These are phyloP conservation scores for Phrynosoma blainvillii DNA, from an alignment of 2,113 vertebrate genomes.

Conservation along the genomic window DNA sequence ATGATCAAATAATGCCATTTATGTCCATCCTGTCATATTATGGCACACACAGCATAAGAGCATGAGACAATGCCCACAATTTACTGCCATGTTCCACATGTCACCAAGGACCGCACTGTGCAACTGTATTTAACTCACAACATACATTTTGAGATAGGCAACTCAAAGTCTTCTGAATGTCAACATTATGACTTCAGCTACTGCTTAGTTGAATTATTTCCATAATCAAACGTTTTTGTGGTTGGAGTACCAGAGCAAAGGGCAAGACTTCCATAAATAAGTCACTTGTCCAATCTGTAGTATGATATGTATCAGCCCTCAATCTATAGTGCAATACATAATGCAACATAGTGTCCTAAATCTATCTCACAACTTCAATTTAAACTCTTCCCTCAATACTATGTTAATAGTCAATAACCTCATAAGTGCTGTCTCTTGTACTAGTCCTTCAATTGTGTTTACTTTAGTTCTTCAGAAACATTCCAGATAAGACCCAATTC, in stretches of 20 bases:
- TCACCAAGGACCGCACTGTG: not conserved
- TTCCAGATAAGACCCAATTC: not conserved
- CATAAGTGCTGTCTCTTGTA: not conserved
- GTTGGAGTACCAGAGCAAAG: not conserved
- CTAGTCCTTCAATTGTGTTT: not conserved
- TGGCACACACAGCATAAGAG: not conserved
- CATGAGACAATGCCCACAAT: too few relatives aligned
- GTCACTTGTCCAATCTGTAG: not conserved
- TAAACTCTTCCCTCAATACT: not conserved
- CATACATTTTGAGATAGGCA: not conserved
- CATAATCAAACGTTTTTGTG: not conserved
- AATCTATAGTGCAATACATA: not conserved
- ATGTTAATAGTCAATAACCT: constrained; percentile 10
- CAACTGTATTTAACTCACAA: too few relatives aligned
- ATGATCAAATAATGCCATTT: not conserved
- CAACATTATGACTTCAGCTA: not conserved
- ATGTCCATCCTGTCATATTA: not conserved
- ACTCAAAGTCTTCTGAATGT: not conserved
- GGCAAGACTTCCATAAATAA: not conserved
- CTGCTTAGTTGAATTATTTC: not conserved
- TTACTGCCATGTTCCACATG: not conserved
- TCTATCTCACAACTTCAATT: not conserved
- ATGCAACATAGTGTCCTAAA: not conserved
- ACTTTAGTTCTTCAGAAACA: not conserved
- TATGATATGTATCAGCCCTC: not conserved